Evolutionary conservation across 2,113 vertebrate genomes (phyloP).

Genomic region (Tragelaphus scriptus): DNA sequence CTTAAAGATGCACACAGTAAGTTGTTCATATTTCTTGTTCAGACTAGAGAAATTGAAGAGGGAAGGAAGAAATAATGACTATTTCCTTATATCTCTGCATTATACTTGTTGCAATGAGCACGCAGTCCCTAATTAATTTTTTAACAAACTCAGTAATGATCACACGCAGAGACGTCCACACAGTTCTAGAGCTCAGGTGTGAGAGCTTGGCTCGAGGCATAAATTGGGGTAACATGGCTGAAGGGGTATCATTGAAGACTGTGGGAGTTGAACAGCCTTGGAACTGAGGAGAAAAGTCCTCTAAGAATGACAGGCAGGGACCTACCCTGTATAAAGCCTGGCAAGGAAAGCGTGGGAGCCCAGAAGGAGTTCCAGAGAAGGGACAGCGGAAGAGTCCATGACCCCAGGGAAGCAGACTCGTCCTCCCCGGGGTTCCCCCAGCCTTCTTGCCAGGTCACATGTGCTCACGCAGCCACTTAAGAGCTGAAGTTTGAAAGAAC

Average conservation of each 20-base stretch:
- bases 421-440: background rate
- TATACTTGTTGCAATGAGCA: background rate
- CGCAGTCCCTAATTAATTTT: background rate
- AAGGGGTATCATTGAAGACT: background rate
- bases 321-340: background rate
- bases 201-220: background rate
- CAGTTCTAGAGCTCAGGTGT: background rate
- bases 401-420: background rate
- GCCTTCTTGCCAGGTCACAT: background rate
- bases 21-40: background rate
- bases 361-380: background rate
- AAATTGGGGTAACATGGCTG: background rate
- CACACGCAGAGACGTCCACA: too few relatives aligned
- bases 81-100: background rate
- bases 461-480: background rate
- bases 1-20: background rate
- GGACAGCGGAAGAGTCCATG: background rate
- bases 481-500: background rate
- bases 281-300: background rate
- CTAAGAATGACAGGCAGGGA: background rate
- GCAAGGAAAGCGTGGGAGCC: background rate
- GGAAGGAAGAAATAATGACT: background rate
- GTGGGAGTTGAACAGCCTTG: background rate
- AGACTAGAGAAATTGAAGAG: background rate
- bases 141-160: background rate